Conservation (phyloP, 1,140 invertebrate genomes). For the Xylocopa sonorina region DNA sequence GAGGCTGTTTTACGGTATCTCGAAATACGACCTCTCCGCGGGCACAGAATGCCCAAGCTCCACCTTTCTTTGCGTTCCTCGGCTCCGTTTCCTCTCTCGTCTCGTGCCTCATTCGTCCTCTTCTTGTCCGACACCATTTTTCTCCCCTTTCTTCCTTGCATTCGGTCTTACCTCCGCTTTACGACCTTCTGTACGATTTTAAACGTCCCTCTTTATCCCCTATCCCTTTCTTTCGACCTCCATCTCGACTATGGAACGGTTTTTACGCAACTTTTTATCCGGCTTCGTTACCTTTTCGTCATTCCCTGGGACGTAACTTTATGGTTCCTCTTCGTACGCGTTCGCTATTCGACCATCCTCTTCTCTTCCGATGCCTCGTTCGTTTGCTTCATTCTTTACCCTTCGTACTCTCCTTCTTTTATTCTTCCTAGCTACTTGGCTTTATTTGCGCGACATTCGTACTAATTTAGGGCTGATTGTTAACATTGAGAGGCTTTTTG, state of each 20-base stretch:
- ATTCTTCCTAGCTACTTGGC: not conserved
- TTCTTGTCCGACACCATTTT: not conserved
- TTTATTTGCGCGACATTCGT: conserved; percentile 9
- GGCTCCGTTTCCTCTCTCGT: not conserved
- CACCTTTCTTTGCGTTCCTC: conserved; percentile 36
- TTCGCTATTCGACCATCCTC: not conserved
- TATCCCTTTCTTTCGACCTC: not conserved
- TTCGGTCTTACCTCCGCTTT: conserved; percentile 23
- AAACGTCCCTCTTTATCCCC: not conserved
- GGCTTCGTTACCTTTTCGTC: conserved; percentile 17
- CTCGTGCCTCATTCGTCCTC: not conserved
- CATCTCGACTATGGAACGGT: not conserved
- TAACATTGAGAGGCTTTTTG: conserved; percentile 11
- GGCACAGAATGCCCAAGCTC: conserved; percentile 24
- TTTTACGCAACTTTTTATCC: not conserved
- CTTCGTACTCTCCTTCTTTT: not conserved
- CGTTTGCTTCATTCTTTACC: not conserved
- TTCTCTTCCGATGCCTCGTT: not conserved
- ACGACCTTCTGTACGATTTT: conserved; percentile 13
- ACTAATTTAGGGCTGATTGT: conserved; percentile 19
- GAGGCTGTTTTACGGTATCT: conserved; percentile 53
- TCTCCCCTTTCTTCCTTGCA: not conserved
- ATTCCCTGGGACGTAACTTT: conserved; percentile 18
- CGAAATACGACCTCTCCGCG: conserved; percentile 36
- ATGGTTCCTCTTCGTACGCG: not conserved